Conservation (phyloP, 1,140 invertebrate genomes). For the Meloidogyne hapla region DNA sequence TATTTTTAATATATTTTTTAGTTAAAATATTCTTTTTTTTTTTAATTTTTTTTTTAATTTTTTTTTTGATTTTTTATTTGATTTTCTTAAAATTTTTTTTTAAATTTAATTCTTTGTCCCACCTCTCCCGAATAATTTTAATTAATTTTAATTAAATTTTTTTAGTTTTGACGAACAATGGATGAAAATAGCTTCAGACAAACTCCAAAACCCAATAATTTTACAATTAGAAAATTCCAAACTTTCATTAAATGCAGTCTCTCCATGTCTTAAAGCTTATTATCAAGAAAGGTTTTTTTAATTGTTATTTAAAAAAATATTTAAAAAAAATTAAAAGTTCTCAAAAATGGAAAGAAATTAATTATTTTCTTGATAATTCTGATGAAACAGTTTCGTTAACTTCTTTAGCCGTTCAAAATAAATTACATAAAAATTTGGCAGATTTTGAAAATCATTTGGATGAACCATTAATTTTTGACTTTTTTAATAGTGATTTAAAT, state of each 20-base stretch:
- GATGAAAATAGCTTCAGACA: constrained; percentile 31
- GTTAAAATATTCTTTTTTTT: too few species aligned
- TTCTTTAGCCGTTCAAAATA: constrained; percentile 38
- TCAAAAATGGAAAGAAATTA: constrained; percentile 9
- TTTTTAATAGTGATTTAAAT: constrained; percentile 6
- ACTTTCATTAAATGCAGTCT: constrained; percentile 35
- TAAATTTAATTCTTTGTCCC: background rate
- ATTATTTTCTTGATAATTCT: constrained; percentile 30
- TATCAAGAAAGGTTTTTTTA: constrained; percentile 17
- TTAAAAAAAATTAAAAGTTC: constrained; percentile 18
- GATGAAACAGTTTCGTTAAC: constrained; percentile 33
- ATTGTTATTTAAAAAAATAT: background rate
- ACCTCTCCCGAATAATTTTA: too few species aligned
- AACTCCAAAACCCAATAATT: constrained; percentile 30
- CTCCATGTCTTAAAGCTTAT: constrained; percentile 37
- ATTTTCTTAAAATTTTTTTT: background rate
- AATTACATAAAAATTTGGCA: constrained; percentile 39
- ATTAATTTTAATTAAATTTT: background rate
- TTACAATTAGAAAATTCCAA: constrained; percentile 44
- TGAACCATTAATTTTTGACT: constrained; percentile 14
- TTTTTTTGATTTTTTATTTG: too few species aligned
- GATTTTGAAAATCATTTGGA: constrained; percentile 49
- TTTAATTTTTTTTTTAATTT: background rate
- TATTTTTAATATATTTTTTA: too few species aligned
- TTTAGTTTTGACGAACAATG: constrained; percentile 42